Percentiles rank a stretch among this genome's conserved stretches.
Evolutionary conservation across 2,797 vertebrate genomes (phyloP).

Genomic region (Sebastes melanostomus): DNA sequence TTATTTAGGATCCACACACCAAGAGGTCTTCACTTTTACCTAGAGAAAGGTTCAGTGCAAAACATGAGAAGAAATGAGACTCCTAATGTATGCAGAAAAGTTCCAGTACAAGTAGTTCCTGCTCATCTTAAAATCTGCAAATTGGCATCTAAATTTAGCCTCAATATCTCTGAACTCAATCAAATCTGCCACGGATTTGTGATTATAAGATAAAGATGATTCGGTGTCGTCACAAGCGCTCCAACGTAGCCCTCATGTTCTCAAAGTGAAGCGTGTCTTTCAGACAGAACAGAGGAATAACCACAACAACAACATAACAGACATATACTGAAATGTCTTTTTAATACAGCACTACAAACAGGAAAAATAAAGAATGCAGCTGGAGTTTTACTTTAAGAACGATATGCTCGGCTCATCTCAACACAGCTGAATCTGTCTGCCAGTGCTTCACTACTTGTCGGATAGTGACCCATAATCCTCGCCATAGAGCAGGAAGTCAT

Average conservation of each 20-base stretch:
- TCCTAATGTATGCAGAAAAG: neutral
- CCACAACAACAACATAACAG: neutral
- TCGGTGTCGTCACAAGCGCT: neutral
- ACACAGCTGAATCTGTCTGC: neutral
- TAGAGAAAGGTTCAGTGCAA: neutral
- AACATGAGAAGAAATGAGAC: neutral
- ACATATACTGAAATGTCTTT: neutral
- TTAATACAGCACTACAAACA: neutral
- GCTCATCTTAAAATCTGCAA: neutral
- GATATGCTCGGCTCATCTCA: slow-evolving; percentile 16
- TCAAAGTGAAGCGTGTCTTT: neutral
- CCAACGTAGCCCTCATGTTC: neutral
- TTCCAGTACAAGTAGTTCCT: neutral
- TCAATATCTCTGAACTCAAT: slow-evolving; percentile 15
- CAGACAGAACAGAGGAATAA: neutral
- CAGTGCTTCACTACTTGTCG: slow-evolving; percentile 2
- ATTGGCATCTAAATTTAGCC: slow-evolving; percentile 4
- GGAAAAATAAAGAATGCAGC: neutral
- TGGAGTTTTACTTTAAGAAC: neutral
- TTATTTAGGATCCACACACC: neutral
- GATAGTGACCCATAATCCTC: slow-evolving; percentile 36
- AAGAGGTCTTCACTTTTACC: neutral
- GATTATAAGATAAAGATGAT: slow-evolving; percentile 20
- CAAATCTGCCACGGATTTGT: slow-evolving; percentile 4
- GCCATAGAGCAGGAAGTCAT: slow-evolving; percentile 24